Base-by-base conservation (phyloP, 2,888 invertebrate genomes). In the Platypus cylindrus region DNA sequence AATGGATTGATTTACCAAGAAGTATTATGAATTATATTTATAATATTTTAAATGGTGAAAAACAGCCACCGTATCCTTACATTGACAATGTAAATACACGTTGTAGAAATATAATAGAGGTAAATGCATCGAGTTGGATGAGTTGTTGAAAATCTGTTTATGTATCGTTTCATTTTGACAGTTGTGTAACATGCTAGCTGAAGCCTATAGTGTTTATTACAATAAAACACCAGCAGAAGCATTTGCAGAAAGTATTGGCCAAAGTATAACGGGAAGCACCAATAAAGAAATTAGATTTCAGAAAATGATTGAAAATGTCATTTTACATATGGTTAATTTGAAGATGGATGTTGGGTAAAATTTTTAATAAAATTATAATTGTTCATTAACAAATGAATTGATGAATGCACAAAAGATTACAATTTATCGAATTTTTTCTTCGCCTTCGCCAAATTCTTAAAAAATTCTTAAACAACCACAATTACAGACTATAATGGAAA, bases 41-140 rank as follows among this genome's bases (percentile, higher is more conserved):
- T 48, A 63, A 68, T 7, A 67, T 83, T 47, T 56, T 87, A 36
- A 65, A 66, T 25, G 69, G 70, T 0, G 64, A 69, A 8, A 55
- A 67, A 1, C 53, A 66, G 1, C 53, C 65, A 0, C 67, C 75
- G 8, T 87, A 79, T 58, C 84, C 84, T 0, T 79, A 75, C 57
- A 67, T 90, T 48, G 65, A 68, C 9, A 70, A 75, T 43, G 77
- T 90, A 1, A 90, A 87, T 60, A 65, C 66, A 20, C 70, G 70
- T 48, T 79, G 80, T 3, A 75, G 70, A 43, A 75, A 82, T 63
- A 63, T 89, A 31, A 66, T 90, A 37, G 79, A 81, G 63, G 78
- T 86, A 52, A 63, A 66, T n/a, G n/a, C n/a, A n/a, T n/a, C n/a
- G n/a, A n/a, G n/a, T n/a, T n/a, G n/a, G n/a, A n/a, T n/a, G n/a